Evolutionary conservation across 2,797 vertebrate genomes (phyloP).

Genomic region (Crenuchus spilurus): DNA sequence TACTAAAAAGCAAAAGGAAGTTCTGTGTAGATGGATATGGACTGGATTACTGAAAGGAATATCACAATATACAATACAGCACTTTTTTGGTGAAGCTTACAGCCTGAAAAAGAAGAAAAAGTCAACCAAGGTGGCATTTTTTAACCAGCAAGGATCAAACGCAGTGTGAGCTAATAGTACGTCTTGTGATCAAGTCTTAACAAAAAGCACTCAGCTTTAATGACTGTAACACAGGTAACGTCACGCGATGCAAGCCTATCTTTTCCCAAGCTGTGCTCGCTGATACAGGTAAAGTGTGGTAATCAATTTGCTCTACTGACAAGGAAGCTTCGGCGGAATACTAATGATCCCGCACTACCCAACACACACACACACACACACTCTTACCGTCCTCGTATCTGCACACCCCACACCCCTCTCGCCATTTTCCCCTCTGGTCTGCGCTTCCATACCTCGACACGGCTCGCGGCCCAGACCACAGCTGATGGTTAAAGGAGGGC

Average conservation of each 20-base stretch:
- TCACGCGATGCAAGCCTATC: neutral
- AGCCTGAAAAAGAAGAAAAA: neutral
- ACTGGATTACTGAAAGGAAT: too few species aligned
- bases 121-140: neutral
- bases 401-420: neutral
- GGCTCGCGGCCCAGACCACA: slow-evolving; percentile 84
- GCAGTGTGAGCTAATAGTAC: neutral
- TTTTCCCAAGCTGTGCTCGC: slow-evolving; percentile 90
- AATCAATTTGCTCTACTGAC: slow-evolving; percentile 98
- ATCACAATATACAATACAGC: too few species aligned
- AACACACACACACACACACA: neutral
- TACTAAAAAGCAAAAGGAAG: too few species aligned
- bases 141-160: neutral
- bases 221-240: neutral
- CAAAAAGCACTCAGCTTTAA: slow-evolving; percentile 6
- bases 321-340: slow-evolving; percentile 89
- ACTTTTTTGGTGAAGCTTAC: too few species aligned
- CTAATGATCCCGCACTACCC: slow-evolving; percentile 78
- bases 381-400: slow-evolving; percentile 6
- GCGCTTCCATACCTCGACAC: slow-evolving; percentile 82
- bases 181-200: slow-evolving; percentile 14
- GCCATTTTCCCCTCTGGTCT: slow-evolving; percentile 53
- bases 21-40: too few species aligned
- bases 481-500: slow-evolving; percentile 86
- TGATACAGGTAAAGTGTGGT: slow-evolving; percentile 95